Base-by-base conservation (phyloP, 2,113 vertebrate species). In the Clarias batrachus region DNA sequence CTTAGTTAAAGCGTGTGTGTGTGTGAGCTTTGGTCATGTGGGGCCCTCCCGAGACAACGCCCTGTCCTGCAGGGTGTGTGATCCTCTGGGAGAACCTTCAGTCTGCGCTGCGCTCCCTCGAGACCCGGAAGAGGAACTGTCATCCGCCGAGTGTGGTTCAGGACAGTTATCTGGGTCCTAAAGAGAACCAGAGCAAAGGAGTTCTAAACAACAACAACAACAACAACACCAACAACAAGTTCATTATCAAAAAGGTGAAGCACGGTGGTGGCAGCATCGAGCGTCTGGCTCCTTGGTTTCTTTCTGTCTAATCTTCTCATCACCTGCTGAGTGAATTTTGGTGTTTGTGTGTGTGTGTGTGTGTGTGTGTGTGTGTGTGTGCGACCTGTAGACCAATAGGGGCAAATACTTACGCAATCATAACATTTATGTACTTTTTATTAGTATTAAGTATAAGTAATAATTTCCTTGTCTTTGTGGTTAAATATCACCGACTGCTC, bases 81-180 rank as follows among this genome's bases (percentile, higher is more conserved):
- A 8, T 3, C 65, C 16, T 0, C 19, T 41, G 33, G 57, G 77
- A 62, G n/a, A 10, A 8, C n/a, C 60, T 68, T 84, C 65, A 5
- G 65, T 30, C 41, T 80, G 76, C n/a, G 54, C 23, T 17, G 16
- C 0, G 19, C 52, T 52, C 68, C 13, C 59, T 41, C 27, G 19
- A 70, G 85, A 68, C 2, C n/a, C 48, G 19, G 65, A 65, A 12
- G 56, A 63, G 13, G n/a, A 19, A 7, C 76, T 60, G 60, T 85
- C 66, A n/a, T 60, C 77, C 52, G n/a, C 78, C 16, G 83, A 70
- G 25, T 56, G 66, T 30, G 71, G 30, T 48, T 48, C 48, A 65
- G 78, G 30, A 27, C 48, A 17, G 14, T 89, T 88, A 91, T 81
- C 82, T 87, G 82, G 81, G 33, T 89, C 89, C 91, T 92, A 59